These are phyloP conservation scores for Diorhabda elongata DNA, from an alignment of 1,140 invertebrate genomes.

Conservation along the genomic window DNA sequence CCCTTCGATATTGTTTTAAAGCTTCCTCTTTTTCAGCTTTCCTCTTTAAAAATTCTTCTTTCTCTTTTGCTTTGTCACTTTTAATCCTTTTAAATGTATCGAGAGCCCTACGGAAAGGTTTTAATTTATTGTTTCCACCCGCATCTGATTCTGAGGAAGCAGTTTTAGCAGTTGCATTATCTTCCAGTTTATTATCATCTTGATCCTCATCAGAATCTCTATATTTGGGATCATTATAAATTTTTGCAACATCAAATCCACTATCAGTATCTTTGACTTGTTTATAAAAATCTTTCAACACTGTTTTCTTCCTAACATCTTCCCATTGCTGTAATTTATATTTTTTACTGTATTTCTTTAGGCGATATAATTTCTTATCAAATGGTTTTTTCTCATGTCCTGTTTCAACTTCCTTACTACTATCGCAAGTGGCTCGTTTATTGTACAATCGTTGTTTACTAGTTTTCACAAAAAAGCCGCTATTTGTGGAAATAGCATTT, in stretches of 20 bases:
- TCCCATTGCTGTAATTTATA: conserved; percentile 64
- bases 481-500: not conserved
- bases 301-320: conserved; percentile 54
- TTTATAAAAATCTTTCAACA: conserved; percentile 54
- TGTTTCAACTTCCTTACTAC: not conserved
- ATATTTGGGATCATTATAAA: conserved; percentile 15
- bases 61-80: conserved; percentile 55
- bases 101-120: conserved; percentile 53
- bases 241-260: conserved; percentile 16
- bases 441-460: not conserved
- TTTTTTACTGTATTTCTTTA: conserved; percentile 65
- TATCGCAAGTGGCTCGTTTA: not conserved
- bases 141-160: not conserved
- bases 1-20: conserved; percentile 60
- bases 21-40: conserved; percentile 59
- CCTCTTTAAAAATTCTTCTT: conserved; percentile 49
- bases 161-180: conserved; percentile 27
- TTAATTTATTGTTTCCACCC: conserved; percentile 33
- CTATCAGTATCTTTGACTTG: conserved; percentile 49
- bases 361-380: conserved; percentile 60
- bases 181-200: conserved; percentile 8
- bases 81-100: conserved; percentile 53
- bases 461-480: not conserved
- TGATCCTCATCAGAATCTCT: conserved; percentile 13
- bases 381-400: conserved; percentile 50